phyloP scores from a whole-genome alignment of 2,797 vertebrate species.

The Okamejei kenojei region DNA sequence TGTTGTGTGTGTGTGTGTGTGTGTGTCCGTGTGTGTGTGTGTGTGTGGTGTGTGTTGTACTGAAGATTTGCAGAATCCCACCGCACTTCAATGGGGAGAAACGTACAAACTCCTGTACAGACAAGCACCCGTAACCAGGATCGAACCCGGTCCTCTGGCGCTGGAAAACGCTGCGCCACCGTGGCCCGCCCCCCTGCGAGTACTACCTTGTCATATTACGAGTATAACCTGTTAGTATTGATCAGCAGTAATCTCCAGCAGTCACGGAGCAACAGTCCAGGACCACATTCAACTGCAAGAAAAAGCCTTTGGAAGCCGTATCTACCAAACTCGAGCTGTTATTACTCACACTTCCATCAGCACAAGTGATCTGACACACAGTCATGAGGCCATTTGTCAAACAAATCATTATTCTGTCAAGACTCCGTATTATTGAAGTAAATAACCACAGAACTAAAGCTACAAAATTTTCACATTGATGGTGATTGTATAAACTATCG shows the following conservation, averaged over 20 bases:
- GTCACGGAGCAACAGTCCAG: neutral
- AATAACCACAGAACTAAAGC: slow-evolving; percentile 39
- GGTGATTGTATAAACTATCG: neutral
- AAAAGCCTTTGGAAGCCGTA: neutral
- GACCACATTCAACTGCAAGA: neutral
- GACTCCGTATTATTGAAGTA: slow-evolving; percentile 32
- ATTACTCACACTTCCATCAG: slow-evolving; percentile 41
- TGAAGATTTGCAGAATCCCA: too few relatives aligned
- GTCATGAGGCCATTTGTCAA: slow-evolving; percentile 56
- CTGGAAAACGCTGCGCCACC: too few relatives aligned
- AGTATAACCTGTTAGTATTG: neutral
- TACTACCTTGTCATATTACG: too few relatives aligned
- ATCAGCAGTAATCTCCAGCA: neutral
- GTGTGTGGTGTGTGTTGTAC: too few relatives aligned
- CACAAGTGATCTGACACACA: slow-evolving; percentile 61
- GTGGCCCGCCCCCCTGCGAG: too few relatives aligned
- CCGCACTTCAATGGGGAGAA: too few relatives aligned
- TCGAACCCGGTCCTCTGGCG: too few relatives aligned
- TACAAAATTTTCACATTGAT: neutral
- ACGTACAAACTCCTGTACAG: too few relatives aligned
- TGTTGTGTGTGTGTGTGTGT: too few relatives aligned
- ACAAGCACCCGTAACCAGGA: too few relatives aligned
- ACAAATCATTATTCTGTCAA: slow-evolving; percentile 37
- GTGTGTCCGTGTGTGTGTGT: too few relatives aligned
- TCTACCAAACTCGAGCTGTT: neutral